Conservation (phyloP, 92 coral and sea anemone species). For the Actinostola sp. region DNA sequence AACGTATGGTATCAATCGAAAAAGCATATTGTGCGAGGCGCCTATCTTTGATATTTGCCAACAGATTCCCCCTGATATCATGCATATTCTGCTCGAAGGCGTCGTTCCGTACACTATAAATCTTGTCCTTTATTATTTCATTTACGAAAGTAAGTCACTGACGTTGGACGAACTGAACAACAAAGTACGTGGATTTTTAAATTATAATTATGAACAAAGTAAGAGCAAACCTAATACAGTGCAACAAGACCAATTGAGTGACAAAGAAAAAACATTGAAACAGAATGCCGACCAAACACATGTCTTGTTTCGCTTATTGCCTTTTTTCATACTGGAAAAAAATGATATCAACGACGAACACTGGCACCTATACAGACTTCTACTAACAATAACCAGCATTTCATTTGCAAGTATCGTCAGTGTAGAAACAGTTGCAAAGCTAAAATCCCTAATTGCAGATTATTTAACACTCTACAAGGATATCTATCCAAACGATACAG, state of each 20-base stretch:
- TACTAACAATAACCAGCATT: slow-evolving; percentile 22
- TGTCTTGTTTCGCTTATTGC: slow-evolving; percentile 9
- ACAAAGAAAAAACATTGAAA: neutral
- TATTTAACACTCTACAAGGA: slow-evolving; percentile 26
- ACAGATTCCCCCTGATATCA: slow-evolving; percentile 33
- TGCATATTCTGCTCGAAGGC: slow-evolving; percentile 32
- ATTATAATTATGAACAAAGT: neutral
- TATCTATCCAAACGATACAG: slow-evolving; percentile 15
- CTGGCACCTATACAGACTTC: slow-evolving; percentile 28
- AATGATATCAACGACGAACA: neutral
- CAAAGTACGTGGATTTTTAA: neutral
- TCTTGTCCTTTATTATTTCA: neutral
- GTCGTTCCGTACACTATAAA: slow-evolving; percentile 6
- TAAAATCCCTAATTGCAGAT: slow-evolving; percentile 15
- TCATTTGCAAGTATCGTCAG: slow-evolving; percentile 25
- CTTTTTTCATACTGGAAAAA: slow-evolving; percentile 12
- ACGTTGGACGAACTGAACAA: slow-evolving; percentile 4
- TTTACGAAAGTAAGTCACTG: neutral
- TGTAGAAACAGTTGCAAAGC: slow-evolving; percentile 19
- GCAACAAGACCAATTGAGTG: neutral
- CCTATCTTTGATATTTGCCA: slow-evolving; percentile 28
- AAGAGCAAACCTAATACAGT: neutral
- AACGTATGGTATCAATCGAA: slow-evolving; percentile 22
- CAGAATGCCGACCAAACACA: slow-evolving; percentile 15
- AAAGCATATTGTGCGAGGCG: neutral